These are phyloP conservation scores for Spisula subtruncata DNA, from an alignment of 2,888 invertebrate species.

Conservation along the genomic window DNA sequence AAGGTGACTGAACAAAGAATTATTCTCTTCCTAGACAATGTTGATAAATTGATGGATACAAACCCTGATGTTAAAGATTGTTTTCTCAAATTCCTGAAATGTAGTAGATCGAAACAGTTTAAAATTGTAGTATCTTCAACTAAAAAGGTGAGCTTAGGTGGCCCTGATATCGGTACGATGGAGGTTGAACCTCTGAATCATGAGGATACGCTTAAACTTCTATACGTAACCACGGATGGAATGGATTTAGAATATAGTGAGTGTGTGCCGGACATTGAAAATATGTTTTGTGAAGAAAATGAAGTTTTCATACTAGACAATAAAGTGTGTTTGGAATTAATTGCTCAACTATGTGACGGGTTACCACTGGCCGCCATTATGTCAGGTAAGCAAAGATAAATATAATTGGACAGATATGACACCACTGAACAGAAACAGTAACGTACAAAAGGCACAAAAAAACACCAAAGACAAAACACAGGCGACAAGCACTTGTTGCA, in stretches of 20 bases:
- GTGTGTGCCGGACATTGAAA: not conserved
- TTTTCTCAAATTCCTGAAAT: conserved; percentile 2
- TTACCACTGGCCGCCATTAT: conserved; percentile 34
- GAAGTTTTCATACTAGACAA: conserved; percentile 23
- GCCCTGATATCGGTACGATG: not conserved
- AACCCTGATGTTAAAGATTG: not conserved
- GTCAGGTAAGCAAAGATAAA: conserved; percentile 21
- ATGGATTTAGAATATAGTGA: not conserved
- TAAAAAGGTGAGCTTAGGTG: not conserved
- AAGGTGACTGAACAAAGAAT: not conserved
- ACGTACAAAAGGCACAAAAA: too few relatives aligned
- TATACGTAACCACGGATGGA: not conserved
- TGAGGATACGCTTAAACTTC: conserved; percentile 2
- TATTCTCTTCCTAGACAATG: conserved; percentile 22
- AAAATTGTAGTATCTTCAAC: conserved; percentile 3
- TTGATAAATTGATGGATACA: conserved; percentile 28
- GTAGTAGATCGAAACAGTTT: not conserved
- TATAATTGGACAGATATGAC: too few relatives aligned
- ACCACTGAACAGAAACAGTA: too few relatives aligned
- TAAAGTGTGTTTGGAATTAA: not conserved
- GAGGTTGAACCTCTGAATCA: conserved; percentile 3
- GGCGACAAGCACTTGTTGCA: too few relatives aligned
- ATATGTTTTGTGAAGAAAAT: not conserved
- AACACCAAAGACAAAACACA: too few relatives aligned
- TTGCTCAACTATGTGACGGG: conserved; percentile 33